These are phyloP conservation scores for Eurystomus glaucurus DNA, from an alignment of 2,797 vertebrate species.

Conservation along the genomic window DNA sequence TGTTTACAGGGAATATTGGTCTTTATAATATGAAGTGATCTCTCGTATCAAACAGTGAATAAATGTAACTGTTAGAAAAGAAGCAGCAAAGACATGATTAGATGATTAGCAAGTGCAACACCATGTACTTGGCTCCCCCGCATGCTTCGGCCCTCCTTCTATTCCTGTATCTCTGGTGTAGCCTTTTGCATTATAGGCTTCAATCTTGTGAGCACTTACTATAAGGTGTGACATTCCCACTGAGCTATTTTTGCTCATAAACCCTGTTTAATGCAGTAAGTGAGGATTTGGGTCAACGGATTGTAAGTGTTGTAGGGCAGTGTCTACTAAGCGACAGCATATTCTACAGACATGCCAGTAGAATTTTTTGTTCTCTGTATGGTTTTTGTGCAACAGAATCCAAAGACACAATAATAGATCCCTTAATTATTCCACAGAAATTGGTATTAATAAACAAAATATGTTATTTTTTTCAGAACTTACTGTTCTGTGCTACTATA, in stretches of 20 bases:
- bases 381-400: background rate
- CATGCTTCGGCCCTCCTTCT: background rate
- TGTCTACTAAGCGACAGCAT: background rate
- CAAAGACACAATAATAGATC: background rate
- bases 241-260: constrained; percentile 34
- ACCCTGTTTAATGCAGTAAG: background rate
- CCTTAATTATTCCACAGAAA: background rate
- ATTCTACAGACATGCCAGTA: background rate
- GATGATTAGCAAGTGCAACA: background rate
- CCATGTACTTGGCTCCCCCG: rapidly evolving
- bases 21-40: background rate
- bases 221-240: background rate
- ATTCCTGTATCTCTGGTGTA: background rate
- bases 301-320: background rate
- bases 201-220: background rate
- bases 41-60: background rate
- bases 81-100: background rate
- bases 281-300: constrained; percentile 33
- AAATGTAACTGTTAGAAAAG: background rate
- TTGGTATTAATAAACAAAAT: background rate
- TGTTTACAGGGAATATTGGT: background rate
- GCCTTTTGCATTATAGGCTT: background rate
- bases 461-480: background rate
- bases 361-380: background rate
- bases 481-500: background rate